A percentile compares a stretch with the other conserved stretches of the same genome.
Evolutionary conservation across 1,140 invertebrate species (phyloP).

Genomic region (Drosophila willistoni): DNA sequence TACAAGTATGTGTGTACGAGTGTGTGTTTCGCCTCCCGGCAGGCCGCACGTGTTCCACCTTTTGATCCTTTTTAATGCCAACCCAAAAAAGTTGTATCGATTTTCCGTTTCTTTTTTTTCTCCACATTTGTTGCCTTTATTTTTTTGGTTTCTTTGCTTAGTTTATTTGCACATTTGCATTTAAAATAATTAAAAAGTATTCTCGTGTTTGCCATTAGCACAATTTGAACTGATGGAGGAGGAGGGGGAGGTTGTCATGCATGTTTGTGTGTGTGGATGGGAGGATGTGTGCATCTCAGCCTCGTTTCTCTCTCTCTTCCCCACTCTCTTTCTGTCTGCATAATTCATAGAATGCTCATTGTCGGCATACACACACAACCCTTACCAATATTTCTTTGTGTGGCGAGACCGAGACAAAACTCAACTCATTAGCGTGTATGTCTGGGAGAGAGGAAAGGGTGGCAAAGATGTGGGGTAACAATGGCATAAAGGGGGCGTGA

Average conservation of each 20-base stretch:
- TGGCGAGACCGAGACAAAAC: constrained; percentile 45
- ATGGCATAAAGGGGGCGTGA: constrained; percentile 48
- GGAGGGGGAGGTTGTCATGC: neutral
- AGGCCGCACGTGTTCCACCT: constrained; percentile 62
- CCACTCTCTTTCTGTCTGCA: constrained; percentile 43
- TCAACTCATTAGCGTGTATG: constrained; percentile 71
- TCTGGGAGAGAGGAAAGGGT: neutral
- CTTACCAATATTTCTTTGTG: constrained; percentile 43
- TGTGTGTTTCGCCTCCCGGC: constrained; percentile 49
- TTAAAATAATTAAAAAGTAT: constrained; percentile 54
- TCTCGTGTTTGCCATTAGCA: constrained; percentile 56
- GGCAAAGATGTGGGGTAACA: constrained; percentile 13
- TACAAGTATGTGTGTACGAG: constrained; percentile 25
- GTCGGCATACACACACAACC: constrained; percentile 19
- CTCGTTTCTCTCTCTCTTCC: constrained; percentile 10
- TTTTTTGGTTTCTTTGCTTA: constrained; percentile 21
- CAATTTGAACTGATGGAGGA: constrained; percentile 42
- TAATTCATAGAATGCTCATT: constrained; percentile 61
- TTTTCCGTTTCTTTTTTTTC: constrained; percentile 45
- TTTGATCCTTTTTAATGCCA: constrained; percentile 71
- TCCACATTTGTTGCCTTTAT: constrained; percentile 1
- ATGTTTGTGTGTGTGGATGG: neutral
- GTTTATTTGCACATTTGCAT: constrained; percentile 56
- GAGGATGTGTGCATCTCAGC: constrained; percentile 53
- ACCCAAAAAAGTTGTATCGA: constrained; percentile 63